These are phyloP conservation scores for Prenolepis imparis DNA, from an alignment of 2,888 invertebrate species.

Conservation along the genomic window DNA sequence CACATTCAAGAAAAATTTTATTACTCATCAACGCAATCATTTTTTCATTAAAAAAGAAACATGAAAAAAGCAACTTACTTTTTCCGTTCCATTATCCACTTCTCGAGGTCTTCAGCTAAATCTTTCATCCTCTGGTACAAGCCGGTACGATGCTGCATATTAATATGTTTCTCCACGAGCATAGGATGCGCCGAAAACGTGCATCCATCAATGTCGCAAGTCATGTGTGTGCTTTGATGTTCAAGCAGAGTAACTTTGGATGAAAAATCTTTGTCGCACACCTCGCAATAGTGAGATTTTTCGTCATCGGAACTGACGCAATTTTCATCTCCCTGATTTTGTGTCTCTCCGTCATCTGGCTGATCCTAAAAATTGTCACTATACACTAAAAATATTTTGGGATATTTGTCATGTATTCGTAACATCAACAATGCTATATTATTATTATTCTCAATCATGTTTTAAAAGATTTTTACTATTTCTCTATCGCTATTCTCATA, in stretches of 20 bases:
- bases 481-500: conserved; percentile 33
- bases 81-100: conserved; percentile 94
- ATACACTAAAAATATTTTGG: conserved; percentile 40
- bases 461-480: conserved; percentile 42
- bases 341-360: conserved; percentile 73
- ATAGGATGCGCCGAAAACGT: conserved; percentile 92
- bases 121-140: conserved; percentile 93
- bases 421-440: background rate
- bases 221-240: conserved; percentile 92
- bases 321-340: conserved; percentile 78
- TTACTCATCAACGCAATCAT: background rate
- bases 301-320: conserved; percentile 71
- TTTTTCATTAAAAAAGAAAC: background rate
- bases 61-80: conserved; percentile 82
- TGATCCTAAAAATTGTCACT: conserved; percentile 80
- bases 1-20: conserved; percentile 27
- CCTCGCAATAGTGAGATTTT: conserved; percentile 89
- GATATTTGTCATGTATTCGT: background rate
- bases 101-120: conserved; percentile 92
- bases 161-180: conserved; percentile 93
- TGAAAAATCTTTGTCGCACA: conserved; percentile 93
- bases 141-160: conserved; percentile 94
- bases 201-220: conserved; percentile 94
- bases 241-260: conserved; percentile 88
- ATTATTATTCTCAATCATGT: background rate